A percentile compares a stretch with the other conserved stretches of the same genome.
Conservation (phyloP, 1,140 invertebrate species). For the Holotrichia oblita region DNA sequence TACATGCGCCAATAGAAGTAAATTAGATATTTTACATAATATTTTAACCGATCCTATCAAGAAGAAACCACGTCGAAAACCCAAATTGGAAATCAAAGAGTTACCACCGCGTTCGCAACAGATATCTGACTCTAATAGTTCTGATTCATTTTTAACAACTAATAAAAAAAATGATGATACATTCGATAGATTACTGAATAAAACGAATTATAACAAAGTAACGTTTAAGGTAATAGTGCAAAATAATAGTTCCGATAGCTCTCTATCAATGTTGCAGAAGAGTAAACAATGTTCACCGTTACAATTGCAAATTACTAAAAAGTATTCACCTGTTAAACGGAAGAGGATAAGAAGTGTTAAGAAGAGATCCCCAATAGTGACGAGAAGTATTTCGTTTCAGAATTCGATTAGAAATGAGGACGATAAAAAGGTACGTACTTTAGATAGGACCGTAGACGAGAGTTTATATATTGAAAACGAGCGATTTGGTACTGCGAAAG, state of each 20-base stretch:
- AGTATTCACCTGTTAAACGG: not conserved
- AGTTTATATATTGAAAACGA: conserved; percentile 22
- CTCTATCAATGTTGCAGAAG: not conserved
- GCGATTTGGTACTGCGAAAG: not conserved
- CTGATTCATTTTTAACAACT: not conserved
- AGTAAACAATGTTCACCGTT: no score
- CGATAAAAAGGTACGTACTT: not conserved
- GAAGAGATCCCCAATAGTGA: not conserved
- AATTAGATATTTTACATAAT: not conserved
- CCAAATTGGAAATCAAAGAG: conserved; percentile 6
- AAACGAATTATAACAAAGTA: conserved; percentile 1
- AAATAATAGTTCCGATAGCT: conserved; percentile 7
- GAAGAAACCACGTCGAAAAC: conserved; percentile 3
- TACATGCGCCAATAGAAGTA: not conserved
- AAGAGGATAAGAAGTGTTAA: not conserved
- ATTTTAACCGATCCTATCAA: not conserved
- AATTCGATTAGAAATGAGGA: not conserved
- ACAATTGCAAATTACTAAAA: not conserved
- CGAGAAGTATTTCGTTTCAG: not conserved
- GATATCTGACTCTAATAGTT: not conserved
- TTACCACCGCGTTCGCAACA: not conserved
- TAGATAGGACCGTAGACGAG: not conserved
- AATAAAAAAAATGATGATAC: not conserved
- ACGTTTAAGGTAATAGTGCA: not conserved
- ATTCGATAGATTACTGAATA: not conserved